Percentiles rank a stretch among this genome's conserved stretches.
Conservation (phyloP, 2,113 vertebrate species). For the Tetraodon nigroviridis region DNA sequence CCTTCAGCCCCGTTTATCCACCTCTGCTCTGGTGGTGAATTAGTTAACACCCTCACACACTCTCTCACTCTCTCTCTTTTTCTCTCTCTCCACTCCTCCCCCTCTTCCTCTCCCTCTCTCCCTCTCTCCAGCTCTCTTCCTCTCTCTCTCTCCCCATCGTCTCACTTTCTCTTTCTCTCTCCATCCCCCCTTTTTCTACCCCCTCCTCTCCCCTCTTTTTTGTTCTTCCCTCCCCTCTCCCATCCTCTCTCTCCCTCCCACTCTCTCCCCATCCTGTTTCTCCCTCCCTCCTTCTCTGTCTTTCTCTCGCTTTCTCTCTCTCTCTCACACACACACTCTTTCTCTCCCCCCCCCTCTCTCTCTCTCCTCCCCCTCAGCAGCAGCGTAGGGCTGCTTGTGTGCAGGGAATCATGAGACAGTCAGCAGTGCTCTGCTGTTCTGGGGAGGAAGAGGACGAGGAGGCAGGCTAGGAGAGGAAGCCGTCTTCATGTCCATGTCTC, state of each 20-base stretch:
- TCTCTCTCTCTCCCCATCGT: no score
- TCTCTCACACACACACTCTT: slow-evolving; percentile 14
- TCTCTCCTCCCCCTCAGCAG: slow-evolving; percentile 3
- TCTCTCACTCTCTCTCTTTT: not conserved
- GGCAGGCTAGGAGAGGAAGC: slow-evolving; percentile 42
- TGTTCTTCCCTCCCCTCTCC: slow-evolving; percentile 13
- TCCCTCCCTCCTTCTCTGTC: no score
- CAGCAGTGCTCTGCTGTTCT: slow-evolving; percentile 40
- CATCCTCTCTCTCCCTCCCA: not conserved
- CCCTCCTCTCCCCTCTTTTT: slow-evolving; percentile 2
- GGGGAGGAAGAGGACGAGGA: slow-evolving; percentile 58
- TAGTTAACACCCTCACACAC: not conserved
- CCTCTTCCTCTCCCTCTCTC: slow-evolving; percentile 13
- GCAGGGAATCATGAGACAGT: slow-evolving; percentile 51
- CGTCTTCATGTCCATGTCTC: slow-evolving; percentile 60
- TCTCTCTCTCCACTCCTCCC: slow-evolving; percentile 13
- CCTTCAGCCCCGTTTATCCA: no score
- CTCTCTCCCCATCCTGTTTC: no score
- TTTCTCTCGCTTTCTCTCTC: not conserved
- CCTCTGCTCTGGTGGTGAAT: not conserved
- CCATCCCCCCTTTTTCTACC: slow-evolving; percentile 13
- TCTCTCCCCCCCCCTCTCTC: slow-evolving; percentile 16
- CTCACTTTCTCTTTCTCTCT: slow-evolving; percentile 16
- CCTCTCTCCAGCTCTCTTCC: slow-evolving; percentile 3
- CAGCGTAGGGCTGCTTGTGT: slow-evolving; percentile 20